A percentile compares a stretch with the other conserved stretches of the same genome.
Conservation (phyloP, 2,797 vertebrate species). For the Notamacropus eugenii region DNA sequence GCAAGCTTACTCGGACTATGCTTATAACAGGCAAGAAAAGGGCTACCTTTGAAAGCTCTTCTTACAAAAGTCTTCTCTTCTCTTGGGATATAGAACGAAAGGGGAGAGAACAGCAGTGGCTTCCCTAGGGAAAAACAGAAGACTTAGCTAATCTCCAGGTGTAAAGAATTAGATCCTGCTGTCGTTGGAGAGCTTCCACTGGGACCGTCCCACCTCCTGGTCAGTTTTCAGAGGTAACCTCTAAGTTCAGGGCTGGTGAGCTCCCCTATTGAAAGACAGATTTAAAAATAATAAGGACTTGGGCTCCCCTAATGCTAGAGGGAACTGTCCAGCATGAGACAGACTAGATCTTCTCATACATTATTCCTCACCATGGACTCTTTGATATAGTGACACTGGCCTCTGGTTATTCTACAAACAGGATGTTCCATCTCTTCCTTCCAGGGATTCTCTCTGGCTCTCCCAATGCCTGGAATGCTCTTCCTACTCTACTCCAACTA, state of each 20-base stretch:
- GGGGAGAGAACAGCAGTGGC: conserved; percentile 37
- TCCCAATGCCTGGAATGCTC: not conserved
- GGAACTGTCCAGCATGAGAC: not conserved
- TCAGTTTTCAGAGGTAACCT: not conserved
- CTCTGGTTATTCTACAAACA: not conserved
- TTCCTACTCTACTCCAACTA: not conserved
- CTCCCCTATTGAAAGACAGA: not conserved
- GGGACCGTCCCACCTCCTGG: not conserved
- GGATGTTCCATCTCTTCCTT: not conserved
- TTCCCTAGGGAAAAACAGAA: conserved; percentile 71
- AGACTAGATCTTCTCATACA: not conserved
- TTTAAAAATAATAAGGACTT: not conserved
- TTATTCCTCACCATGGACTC: not conserved
- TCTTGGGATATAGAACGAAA: conserved; percentile 51
- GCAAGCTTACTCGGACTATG: not conserved
- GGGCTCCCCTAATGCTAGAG: not conserved
- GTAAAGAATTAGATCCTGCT: not conserved
- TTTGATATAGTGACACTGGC: not conserved
- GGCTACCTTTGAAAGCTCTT: conserved; percentile 71
- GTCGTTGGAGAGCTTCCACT: not conserved
- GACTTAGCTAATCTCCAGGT: conserved; percentile 22
- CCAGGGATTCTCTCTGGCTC: not conserved
- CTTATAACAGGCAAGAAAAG: conserved; percentile 10
- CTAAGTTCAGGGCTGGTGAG: not conserved
- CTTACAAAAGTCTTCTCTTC: conserved; percentile 60